Evolutionary conservation across 1,140 invertebrate species (phyloP).

Genomic region (Neuroterus valhalla): DNA sequence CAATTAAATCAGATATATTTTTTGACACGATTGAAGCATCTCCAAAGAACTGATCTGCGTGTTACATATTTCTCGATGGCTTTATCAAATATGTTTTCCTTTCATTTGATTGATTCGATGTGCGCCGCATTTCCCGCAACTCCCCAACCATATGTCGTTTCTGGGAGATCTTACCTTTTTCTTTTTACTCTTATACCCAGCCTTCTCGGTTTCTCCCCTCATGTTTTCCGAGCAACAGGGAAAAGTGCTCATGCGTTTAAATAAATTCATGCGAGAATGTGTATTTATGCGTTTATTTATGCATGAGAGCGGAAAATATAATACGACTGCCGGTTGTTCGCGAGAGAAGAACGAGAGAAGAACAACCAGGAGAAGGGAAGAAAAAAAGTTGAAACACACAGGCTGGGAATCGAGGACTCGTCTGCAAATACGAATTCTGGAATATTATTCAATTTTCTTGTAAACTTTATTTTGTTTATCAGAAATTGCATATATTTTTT

Average conservation of each 20-base stretch:
- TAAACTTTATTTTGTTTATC: no score
- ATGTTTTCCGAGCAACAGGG: conserved; percentile 25
- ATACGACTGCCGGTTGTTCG: not conserved
- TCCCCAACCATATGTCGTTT: conserved; percentile 41
- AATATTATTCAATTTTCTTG: no score
- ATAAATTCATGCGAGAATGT: conserved; percentile 33
- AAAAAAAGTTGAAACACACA: not conserved
- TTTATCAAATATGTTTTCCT: no score
- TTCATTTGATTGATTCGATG: no score
- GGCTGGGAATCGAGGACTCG: no score
- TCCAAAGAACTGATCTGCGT: no score
- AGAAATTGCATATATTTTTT: no score
- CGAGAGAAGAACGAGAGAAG: not conserved
- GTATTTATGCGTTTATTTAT: conserved; percentile 32
- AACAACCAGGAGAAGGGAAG: not conserved
- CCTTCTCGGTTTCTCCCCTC: not conserved
- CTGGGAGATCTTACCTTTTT: not conserved
- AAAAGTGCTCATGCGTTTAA: conserved; percentile 35
- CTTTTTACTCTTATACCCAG: conserved; percentile 26
- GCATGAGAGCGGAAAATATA: conserved; percentile 16
- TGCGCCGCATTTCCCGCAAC: not conserved
- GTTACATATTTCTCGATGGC: no score
- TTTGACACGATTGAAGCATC: no score
- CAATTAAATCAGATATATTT: no score
- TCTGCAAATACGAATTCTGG: no score